Evolutionary conservation across 2,888 invertebrate genomes (phyloP).

Genomic region (Acleris cristana): DNA sequence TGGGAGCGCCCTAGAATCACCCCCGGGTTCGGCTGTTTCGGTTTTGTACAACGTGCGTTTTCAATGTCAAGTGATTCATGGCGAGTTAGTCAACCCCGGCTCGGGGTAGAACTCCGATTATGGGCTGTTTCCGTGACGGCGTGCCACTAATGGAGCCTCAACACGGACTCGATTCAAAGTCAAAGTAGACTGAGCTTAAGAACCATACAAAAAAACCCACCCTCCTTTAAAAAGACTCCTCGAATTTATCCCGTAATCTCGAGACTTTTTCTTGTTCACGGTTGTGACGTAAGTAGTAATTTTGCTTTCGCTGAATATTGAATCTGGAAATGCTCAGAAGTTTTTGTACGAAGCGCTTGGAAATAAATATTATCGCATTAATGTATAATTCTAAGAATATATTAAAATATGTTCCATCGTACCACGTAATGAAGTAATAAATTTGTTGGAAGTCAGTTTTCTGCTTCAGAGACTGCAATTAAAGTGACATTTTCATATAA

Average conservation of each 20-base stretch:
- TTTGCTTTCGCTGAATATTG: not conserved
- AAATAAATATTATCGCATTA: constrained; percentile 6
- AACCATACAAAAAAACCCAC: not conserved
- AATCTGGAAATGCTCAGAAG: not conserved
- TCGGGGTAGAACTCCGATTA: constrained; percentile 61
- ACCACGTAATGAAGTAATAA: not conserved
- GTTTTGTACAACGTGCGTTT: constrained; percentile 63
- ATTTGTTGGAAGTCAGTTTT: constrained; percentile 1
- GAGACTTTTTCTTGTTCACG: not conserved
- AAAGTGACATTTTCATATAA: not conserved
- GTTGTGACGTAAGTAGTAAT: not conserved
- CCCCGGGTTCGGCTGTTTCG: constrained; percentile 65
- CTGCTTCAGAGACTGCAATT: not conserved
- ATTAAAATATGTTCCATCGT: not conserved
- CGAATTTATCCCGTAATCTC: not conserved
- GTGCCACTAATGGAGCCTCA: constrained; percentile 47
- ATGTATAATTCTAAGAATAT: constrained; percentile 14
- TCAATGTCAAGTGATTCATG: constrained; percentile 81
- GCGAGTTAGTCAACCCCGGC: constrained; percentile 41
- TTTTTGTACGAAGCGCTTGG: not conserved
- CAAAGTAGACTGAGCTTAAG: constrained; percentile 3
- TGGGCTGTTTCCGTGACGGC: constrained; percentile 68
- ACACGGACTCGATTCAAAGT: constrained; percentile 29
- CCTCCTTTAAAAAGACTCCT: not conserved
- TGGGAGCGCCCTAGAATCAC: constrained; percentile 71